Base-by-base conservation (phyloP, 2,888 invertebrate genomes). In the Coremacera marginata region DNA sequence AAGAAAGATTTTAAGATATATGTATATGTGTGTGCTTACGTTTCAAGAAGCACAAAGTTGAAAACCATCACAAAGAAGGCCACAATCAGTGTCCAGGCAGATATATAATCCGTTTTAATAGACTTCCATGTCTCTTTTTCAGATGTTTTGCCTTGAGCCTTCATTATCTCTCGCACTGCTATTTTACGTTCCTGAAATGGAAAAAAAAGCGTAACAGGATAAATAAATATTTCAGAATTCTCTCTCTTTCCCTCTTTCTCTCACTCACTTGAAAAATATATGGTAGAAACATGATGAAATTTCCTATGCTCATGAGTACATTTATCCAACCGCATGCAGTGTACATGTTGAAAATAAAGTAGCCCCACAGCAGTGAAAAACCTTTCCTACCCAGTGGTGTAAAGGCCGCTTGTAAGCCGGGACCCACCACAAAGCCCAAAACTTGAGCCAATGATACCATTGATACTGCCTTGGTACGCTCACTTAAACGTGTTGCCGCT, bases 261-360 rank as follows among this genome's bases (percentile, higher is more conserved):
- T 22, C 31, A 77, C 75, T 75, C 77, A 89, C 95, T 83, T 92
- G 92, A 86, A 96, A 96, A 82, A 93, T 90, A 82, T 91, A 91
- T 0, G 96, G 96, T 84, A 95, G 89, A 85, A 95, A 95, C 79
- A 95, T 90, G 75, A 92, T 83, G 77, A 95, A 91, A 90, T 96
- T 96, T 63, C 93, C 77, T 8, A 94, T 83, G 16, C 95, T 94
- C 84, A 96, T 91, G 31, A 94, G 80, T 3, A 94, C 95, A 88
- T 96, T 96, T 83, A 95, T 93, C 96, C 96, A 96, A 5, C 95
- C 96, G 3, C 94, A 92, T 11, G 95, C 95, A 0, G 96, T 96
- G 90, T 94, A 96, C 96, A 96, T 96, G 89, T 96, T 94, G 63
- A 96, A 90, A 65, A 93, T 92, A 63, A 95, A 86, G 60, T 86